A percentile compares a stretch with the other conserved stretches of the same genome.
phyloP scores from a whole-genome alignment of 2,797 vertebrate genomes.

The Lepilemur septentrionalis region DNA sequence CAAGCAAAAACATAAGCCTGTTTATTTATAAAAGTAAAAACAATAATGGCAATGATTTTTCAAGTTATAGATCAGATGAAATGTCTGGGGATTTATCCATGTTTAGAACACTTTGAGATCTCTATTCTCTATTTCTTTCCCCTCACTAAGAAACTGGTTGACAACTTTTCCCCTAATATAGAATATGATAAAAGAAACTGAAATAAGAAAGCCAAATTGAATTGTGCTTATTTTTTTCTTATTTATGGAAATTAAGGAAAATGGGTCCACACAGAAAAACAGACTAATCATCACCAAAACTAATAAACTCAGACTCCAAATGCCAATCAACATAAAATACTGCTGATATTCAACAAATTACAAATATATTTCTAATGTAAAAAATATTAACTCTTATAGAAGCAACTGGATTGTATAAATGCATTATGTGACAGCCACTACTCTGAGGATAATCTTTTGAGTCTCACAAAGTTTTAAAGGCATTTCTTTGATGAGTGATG shows the following conservation, averaged over 20 bases:
- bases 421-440: not conserved
- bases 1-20: not conserved
- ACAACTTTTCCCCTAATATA: not conserved
- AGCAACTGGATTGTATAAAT: not conserved
- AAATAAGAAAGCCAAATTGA: not conserved
- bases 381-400: not conserved
- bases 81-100: not conserved
- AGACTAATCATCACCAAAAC: not conserved
- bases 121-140: not conserved
- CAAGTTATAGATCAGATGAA: not conserved
- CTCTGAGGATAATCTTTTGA: not conserved
- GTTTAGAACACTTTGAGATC: not conserved
- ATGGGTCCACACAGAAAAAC: not conserved
- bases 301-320: constrained; percentile 7
- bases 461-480: not conserved
- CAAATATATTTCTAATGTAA: not conserved
- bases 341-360: not conserved
- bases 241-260: not conserved
- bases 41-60: not conserved
- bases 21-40: not conserved
- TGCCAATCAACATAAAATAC: constrained; percentile 11
- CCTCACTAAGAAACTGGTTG: not conserved
- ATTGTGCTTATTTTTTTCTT: not conserved
- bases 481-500: not conserved
- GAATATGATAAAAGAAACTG: not conserved